These are phyloP conservation scores for Nemapogon koenigi DNA, from an alignment of 2,888 invertebrate species.

Conservation along the genomic window DNA sequence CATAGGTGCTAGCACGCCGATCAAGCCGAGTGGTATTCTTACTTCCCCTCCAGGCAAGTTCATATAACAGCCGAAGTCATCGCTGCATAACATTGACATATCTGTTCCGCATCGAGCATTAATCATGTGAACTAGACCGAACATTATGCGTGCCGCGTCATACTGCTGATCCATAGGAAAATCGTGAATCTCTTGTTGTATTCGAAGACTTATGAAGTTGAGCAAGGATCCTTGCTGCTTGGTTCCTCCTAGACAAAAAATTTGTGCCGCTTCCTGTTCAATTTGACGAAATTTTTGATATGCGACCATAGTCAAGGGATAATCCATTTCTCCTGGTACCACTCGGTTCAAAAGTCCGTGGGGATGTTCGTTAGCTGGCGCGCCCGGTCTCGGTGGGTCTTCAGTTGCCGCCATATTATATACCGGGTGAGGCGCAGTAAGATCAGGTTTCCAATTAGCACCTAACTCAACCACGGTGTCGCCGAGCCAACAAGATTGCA, in stretches of 20 bases:
- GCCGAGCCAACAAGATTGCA: conserved; percentile 78
- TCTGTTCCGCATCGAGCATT: conserved; percentile 72
- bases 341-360: conserved; percentile 68
- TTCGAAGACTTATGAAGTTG: conserved; percentile 69
- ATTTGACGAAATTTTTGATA: conserved; percentile 71
- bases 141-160: conserved; percentile 72
- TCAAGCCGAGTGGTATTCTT: conserved; percentile 68
- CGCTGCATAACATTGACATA: conserved; percentile 42
- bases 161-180: conserved; percentile 72
- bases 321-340: conserved; percentile 68
- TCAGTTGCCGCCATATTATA: conserved; percentile 69
- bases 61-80: conserved; percentile 47
- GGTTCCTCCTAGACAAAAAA: conserved; percentile 66
- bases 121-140: conserved; percentile 68
- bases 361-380: conserved; percentile 53
- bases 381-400: conserved; percentile 62
- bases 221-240: conserved; percentile 70
- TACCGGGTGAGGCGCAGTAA: conserved; percentile 54
- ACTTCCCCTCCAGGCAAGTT: conserved; percentile 66
- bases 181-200: conserved; percentile 71
- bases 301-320: conserved; percentile 66
- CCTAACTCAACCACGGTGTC: conserved; percentile 79
- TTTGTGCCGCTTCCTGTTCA: conserved; percentile 67
- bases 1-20: conserved; percentile 70
- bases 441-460: conserved; percentile 70